phyloP scores from a whole-genome alignment of 2,888 invertebrate species.

The Shargacucullia verbasci region DNA sequence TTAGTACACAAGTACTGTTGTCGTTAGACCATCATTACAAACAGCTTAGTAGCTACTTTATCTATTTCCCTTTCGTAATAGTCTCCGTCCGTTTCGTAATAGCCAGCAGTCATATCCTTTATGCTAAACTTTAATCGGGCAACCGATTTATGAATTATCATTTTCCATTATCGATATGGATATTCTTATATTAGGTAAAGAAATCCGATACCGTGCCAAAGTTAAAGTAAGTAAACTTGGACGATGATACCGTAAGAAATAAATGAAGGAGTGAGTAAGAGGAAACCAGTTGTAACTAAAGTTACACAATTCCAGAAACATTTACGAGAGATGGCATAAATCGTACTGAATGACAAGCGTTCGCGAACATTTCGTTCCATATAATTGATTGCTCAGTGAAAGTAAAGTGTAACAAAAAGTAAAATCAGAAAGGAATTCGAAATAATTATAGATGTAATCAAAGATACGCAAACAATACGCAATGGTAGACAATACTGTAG shows the following conservation, averaged over 20 bases:
- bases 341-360: slow-evolving; percentile 35
- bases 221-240: too few species aligned
- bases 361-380: slow-evolving; percentile 56
- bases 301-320: slow-evolving; percentile 30
- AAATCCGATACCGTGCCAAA: too few species aligned
- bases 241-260: too few species aligned
- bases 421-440: slow-evolving; percentile 52
- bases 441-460: slow-evolving; percentile 55
- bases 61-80: slow-evolving; percentile 31
- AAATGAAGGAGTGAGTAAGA: not conserved
- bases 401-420: slow-evolving; percentile 52
- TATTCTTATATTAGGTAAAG: not conserved
- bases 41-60: slow-evolving; percentile 34
- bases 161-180: not conserved
- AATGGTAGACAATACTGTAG: slow-evolving; percentile 42
- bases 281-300: not conserved
- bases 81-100: not conserved
- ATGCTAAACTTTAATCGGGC: slow-evolving; percentile 7
- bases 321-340: slow-evolving; percentile 36
- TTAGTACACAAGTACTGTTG: slow-evolving; percentile 18
- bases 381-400: slow-evolving; percentile 66
- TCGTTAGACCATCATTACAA: slow-evolving; percentile 41
- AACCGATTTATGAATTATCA: not conserved
- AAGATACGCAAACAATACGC: slow-evolving; percentile 42
- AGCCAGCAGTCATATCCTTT: slow-evolving; percentile 18